Evolutionary conservation across 2,888 invertebrate genomes (phyloP), one percentile per base, ranked within the genome.

Genomic region (Ormia ochracea): DNA sequence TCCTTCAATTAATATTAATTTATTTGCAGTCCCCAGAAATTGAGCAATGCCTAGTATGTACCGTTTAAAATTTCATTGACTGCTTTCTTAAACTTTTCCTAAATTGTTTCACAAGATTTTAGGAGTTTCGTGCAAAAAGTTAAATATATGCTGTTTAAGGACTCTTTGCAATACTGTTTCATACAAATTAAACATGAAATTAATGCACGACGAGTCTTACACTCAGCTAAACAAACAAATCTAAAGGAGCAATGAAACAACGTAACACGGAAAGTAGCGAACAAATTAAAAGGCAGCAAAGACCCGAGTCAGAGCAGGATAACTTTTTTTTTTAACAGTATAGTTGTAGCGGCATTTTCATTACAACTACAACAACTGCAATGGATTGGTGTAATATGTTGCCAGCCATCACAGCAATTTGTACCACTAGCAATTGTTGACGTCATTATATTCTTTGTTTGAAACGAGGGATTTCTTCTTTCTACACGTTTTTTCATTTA

Each of bases 371-470:
- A 31, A 74, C 38, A 31, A 65, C 21, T 23, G 43, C 41, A 74
- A 56, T 63, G 63, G 54, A 76, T 63, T 77, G 63, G 69, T 77
- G 69, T 63, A 33, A 63, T 41, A 70, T 63, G 48, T 63, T 69
- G 69, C 54, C 69, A 65, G 79, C 65, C 65, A 79, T 75, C 79
- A 80, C 63, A 80, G 76, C 56, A 80, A 80, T 80, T 76, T 80
- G 80, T 76, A 68, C 68, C 72, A 76, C 72, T 63, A 76, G 63
- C 72, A 80, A 69, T 76, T 80, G 72, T 76, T 80, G 76, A 80
- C 56, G 80, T 76, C 68, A 80, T 73, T 80, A 65, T 76, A 68
- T 76, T 33, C 72, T 68, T 72, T 72, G 45, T 66, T 70, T 61
- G 33, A 38, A 31, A 66, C 65, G 36, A 72, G 66, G 28, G 28